Conservation (phyloP, 2,797 vertebrate species). For the Artibeus jamaicensis region DNA sequence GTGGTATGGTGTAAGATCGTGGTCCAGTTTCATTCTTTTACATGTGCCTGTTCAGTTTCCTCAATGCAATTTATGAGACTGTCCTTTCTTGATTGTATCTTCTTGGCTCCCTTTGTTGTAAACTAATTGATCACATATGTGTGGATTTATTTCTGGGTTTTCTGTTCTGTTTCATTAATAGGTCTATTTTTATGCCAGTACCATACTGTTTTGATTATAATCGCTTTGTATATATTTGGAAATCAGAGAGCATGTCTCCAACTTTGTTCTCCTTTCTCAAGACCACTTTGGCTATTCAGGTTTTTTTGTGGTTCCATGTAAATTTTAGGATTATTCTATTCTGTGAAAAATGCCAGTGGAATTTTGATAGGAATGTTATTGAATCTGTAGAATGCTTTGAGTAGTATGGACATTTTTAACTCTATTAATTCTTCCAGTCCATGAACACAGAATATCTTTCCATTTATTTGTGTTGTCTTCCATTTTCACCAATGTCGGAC, state of each 20-base stretch:
- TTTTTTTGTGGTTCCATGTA: not conserved
- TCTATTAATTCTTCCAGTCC: not conserved
- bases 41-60: not conserved
- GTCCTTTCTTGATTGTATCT: not conserved
- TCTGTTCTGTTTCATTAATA: not conserved
- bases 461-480: not conserved
- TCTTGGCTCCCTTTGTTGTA: not conserved
- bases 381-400: not conserved
- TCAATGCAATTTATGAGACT: not conserved
- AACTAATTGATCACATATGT: not conserved
- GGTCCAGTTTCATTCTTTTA: not conserved
- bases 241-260: not conserved
- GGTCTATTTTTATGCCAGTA: not conserved
- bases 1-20: not conserved
- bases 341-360: not conserved
- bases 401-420: not conserved
- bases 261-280: slow-evolving; percentile 12
- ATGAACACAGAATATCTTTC: not conserved
- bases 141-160: not conserved
- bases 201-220: not conserved
- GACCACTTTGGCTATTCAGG: not conserved
- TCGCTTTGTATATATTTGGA: not conserved
- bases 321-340: not conserved
- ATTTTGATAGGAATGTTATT: not conserved
- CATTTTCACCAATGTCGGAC: not conserved